Evolutionary conservation across 2,888 invertebrate genomes (phyloP).

Genomic region (Zaprionus lineosus): DNA sequence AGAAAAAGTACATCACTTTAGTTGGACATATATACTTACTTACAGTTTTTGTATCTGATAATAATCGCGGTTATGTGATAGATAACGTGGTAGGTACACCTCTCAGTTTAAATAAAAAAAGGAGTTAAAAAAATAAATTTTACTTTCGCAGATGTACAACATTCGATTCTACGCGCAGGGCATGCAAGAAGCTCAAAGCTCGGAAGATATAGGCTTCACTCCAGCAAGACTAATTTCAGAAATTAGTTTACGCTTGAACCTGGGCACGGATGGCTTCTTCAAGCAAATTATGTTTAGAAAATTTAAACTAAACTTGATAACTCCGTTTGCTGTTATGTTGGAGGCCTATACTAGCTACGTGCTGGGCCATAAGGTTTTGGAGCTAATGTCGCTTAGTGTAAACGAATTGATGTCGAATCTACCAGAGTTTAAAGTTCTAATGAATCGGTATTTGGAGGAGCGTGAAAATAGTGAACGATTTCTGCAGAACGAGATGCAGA

Average conservation of each 20-base stretch:
- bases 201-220: constrained; percentile 46
- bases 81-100: constrained; percentile 77
- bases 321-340: constrained; percentile 73
- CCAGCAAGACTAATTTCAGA: constrained; percentile 78
- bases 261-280: constrained; percentile 72
- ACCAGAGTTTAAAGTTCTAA: constrained; percentile 65
- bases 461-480: constrained; percentile 76
- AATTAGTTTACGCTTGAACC: constrained; percentile 65
- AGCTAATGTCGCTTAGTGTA: constrained; percentile 76
- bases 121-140: background rate
- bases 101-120: no score
- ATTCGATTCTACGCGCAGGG: constrained; percentile 77
- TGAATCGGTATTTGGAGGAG: constrained; percentile 74
- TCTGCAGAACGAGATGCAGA: constrained; percentile 69
- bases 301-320: constrained; percentile 57
- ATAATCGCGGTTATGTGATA: constrained; percentile 75
- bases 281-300: constrained; percentile 70
- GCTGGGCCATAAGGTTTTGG: constrained; percentile 74
- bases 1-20: constrained; percentile 48
- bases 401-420: constrained; percentile 67
- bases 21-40: constrained; percentile 77
- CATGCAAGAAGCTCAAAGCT: constrained; percentile 53
- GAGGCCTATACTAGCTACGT: constrained; percentile 79
- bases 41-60: constrained; percentile 72
- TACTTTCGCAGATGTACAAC: constrained; percentile 75